A percentile compares a stretch with the other conserved stretches of the same genome.
Conservation (phyloP, 2,113 vertebrate genomes). For the Natator depressus region DNA sequence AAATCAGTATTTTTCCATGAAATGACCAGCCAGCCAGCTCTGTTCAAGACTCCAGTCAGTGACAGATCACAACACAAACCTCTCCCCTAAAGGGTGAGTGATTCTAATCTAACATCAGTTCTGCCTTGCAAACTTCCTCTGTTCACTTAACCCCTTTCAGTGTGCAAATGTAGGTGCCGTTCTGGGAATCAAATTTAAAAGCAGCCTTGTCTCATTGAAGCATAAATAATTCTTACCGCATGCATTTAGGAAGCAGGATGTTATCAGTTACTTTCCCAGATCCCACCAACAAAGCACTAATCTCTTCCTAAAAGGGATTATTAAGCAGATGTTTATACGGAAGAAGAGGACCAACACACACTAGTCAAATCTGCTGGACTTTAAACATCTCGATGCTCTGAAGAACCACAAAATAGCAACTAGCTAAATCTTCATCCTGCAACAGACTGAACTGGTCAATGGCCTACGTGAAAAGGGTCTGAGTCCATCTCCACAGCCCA, state of each 20-base stretch:
- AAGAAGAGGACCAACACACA: not conserved
- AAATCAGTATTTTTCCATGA: not conserved
- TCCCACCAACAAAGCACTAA: not conserved
- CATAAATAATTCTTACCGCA: not conserved
- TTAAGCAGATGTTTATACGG: not conserved
- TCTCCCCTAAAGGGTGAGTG: not conserved
- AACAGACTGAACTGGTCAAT: not conserved
- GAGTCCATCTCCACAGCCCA: not conserved
- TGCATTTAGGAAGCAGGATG: constrained; percentile 4
- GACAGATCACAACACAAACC: not conserved
- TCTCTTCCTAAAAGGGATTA: not conserved
- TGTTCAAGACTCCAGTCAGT: not conserved
- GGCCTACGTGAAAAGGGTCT: not conserved
- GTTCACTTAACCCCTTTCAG: not conserved
- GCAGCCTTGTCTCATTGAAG: not conserved
- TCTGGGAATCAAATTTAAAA: not conserved
- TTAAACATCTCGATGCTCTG: no score
- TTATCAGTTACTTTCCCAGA: not conserved
- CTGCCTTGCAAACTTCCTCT: not conserved
- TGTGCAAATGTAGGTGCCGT: not conserved
- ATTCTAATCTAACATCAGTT: not conserved
- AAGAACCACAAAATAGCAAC: not conserved
- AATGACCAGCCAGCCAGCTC: not conserved
- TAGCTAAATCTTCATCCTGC: not conserved
- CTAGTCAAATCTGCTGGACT: no score